Conservation (phyloP, 2,797 vertebrate genomes). For the Oreonectes daqikongensis region DNA sequence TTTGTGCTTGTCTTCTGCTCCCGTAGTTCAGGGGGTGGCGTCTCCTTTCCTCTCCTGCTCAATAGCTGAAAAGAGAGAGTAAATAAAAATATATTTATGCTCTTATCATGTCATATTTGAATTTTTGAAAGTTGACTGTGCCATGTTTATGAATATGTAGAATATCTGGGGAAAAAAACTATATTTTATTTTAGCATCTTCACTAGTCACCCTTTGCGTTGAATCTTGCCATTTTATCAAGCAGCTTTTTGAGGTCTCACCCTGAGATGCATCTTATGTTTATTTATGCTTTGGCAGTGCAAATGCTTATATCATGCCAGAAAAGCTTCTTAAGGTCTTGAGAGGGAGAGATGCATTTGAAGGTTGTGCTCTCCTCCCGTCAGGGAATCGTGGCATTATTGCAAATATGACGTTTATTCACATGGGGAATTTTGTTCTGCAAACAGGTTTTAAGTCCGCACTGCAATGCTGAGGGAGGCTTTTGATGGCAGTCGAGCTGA, state of each 20-base stretch:
- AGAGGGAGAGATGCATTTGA: background rate
- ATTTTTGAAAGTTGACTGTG: too few species aligned
- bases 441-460: conserved; percentile 23
- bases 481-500: conserved; percentile 47
- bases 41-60: conserved; percentile 84
- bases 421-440: conserved; percentile 27
- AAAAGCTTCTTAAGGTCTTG: conserved; percentile 11
- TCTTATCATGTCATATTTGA: background rate
- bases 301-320: conserved; percentile 1
- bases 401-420: conserved; percentile 24
- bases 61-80: conserved; percentile 71
- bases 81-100: background rate
- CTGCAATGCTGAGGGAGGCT: conserved; percentile 48
- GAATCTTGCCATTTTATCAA: too few species aligned
- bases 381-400: conserved; percentile 10
- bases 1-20: conserved; percentile 65
- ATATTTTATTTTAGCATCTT: too few species aligned
- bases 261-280: too few species aligned
- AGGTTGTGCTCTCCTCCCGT: background rate
- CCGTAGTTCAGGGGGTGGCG: conserved; percentile 76
- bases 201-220: too few species aligned
- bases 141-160: too few species aligned
- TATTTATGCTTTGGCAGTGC: background rate
- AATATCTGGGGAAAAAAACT: too few species aligned
- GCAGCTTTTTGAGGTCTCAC: too few species aligned